Evolutionary conservation across 2,797 vertebrate genomes (phyloP).

Genomic region (Sciaenops ocellatus): DNA sequence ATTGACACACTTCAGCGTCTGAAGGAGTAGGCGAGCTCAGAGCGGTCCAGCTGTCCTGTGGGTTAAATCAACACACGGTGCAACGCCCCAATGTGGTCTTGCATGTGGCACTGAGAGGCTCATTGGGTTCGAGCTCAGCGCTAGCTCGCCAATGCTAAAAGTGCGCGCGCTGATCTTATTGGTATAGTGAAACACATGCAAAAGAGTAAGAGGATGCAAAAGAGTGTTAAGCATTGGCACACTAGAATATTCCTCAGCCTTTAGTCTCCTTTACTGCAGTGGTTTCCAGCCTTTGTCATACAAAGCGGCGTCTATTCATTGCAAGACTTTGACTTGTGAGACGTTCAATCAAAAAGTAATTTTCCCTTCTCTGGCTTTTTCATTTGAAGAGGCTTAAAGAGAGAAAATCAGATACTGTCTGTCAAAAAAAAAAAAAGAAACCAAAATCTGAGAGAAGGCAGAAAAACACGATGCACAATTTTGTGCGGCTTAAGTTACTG

Average conservation of each 20-base stretch:
- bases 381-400: not conserved
- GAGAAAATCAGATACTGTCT: not conserved
- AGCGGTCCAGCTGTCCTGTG: constrained; percentile 63
- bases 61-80: constrained; percentile 62
- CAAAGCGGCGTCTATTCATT: not conserved
- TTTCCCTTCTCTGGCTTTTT: not conserved
- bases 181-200: constrained; percentile 14
- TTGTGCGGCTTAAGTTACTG: not conserved
- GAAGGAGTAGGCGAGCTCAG: constrained; percentile 38
- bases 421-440: not conserved
- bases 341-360: constrained; percentile 16
- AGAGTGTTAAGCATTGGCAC: not conserved
- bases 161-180: constrained; percentile 18
- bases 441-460: not conserved
- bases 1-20: constrained; percentile 78
- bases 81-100: constrained; percentile 63
- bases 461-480: not conserved
- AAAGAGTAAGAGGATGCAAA: constrained; percentile 39
- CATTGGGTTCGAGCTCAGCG: constrained; percentile 6
- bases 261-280: not conserved
- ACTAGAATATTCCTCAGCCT: constrained; percentile 5
- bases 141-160: constrained; percentile 22
- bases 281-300: not conserved
- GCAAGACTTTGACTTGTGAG: not conserved
- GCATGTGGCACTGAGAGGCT: constrained; percentile 49